These are phyloP conservation scores for Pyrrhosoma nymphula DNA, from an alignment of 2,888 invertebrate genomes.

Conservation along the genomic window DNA sequence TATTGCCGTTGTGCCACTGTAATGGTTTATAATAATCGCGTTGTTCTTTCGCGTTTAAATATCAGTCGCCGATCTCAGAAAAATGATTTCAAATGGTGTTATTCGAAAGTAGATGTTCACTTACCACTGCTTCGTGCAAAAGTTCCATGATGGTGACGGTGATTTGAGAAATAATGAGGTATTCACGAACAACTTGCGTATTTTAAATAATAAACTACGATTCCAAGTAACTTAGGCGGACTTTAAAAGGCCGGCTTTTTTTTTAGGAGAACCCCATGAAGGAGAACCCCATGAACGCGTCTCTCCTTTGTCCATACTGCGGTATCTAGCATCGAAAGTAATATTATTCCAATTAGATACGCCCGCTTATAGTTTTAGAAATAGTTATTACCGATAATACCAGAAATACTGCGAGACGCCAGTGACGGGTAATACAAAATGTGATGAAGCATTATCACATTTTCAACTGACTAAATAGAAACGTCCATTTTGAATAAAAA, in stretches of 20 bases:
- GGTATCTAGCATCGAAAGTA: neutral
- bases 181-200: neutral
- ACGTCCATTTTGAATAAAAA: too few relatives aligned
- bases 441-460: too few relatives aligned
- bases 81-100: neutral
- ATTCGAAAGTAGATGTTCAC: neutral
- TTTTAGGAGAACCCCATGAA: slow-evolving; percentile 7
- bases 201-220: neutral
- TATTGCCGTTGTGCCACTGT: too few relatives aligned
- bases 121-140: neutral
- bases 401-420: too few relatives aligned
- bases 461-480: too few relatives aligned
- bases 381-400: too few relatives aligned
- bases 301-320: slow-evolving; percentile 3
- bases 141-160: neutral
- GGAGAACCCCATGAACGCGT: too few relatives aligned
- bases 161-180: neutral
- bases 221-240: neutral
- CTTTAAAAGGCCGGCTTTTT: neutral
- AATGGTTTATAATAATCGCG: too few relatives aligned
- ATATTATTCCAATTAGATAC: neutral
- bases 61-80: too few relatives aligned
- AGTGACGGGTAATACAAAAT: too few relatives aligned
- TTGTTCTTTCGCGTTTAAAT: too few relatives aligned
- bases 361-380: too few relatives aligned